phyloP scores from a whole-genome alignment of 2,797 vertebrate species.

The Thamnophis elegans region DNA sequence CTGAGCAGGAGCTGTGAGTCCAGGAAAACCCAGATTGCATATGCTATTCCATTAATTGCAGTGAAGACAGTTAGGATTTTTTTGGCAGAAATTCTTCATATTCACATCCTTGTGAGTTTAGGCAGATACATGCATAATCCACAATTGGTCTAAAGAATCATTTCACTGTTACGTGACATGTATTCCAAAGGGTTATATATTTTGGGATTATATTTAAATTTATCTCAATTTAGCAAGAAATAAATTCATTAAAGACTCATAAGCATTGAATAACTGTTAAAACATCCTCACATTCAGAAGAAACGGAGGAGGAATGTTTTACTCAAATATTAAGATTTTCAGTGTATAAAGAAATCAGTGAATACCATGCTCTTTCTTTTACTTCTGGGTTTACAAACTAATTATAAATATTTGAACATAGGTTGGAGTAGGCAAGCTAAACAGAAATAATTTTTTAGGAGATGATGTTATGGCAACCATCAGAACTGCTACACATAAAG shows the following conservation, averaged over 20 bases:
- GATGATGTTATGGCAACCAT: neutral
- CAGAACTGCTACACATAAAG: neutral
- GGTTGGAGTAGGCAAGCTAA: neutral
- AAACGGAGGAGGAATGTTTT: neutral
- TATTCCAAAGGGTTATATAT: neutral
- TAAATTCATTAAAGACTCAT: neutral
- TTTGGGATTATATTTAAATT: neutral
- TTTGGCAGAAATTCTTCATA: neutral
- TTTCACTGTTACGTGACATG: neutral
- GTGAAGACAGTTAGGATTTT: neutral
- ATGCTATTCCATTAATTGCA: neutral
- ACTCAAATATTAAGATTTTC: neutral
- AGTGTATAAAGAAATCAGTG: neutral
- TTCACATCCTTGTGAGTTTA: neutral
- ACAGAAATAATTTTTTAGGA: neutral
- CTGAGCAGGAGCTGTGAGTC: neutral
- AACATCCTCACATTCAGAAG: neutral
- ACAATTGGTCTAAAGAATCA: neutral
- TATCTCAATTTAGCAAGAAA: neutral
- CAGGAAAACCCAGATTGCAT: neutral
- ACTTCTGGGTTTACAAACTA: neutral
- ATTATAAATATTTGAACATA: neutral
- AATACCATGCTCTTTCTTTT: neutral
- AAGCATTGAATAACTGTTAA: neutral
- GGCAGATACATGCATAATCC: neutral